Evolutionary conservation across 23 tunicate genomes (phyloP).

Genomic region (Ciona savignyi): DNA sequence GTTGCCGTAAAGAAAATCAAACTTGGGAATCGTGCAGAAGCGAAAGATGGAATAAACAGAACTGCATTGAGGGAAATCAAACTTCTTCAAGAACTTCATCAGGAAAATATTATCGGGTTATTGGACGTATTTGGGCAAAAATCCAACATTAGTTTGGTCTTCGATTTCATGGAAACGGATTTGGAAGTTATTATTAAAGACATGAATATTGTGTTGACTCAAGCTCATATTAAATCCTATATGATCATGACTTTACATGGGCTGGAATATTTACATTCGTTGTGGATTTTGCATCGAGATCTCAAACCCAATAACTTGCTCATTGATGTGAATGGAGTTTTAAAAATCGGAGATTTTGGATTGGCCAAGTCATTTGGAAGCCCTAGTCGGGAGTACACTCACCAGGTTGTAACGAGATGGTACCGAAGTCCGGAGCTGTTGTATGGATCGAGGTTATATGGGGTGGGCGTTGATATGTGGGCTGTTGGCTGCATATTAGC

Average conservation of each 20-base stretch:
- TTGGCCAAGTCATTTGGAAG: slow-evolving; percentile 86
- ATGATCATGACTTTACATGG: slow-evolving; percentile 76
- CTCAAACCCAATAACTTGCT: slow-evolving; percentile 80
- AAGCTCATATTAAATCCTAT: slow-evolving; percentile 61
- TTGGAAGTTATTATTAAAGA: slow-evolving; percentile 78
- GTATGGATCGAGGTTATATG: slow-evolving; percentile 79
- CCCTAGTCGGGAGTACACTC: slow-evolving; percentile 82
- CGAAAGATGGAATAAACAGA: slow-evolving; percentile 88
- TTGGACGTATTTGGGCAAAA: slow-evolving; percentile 94
- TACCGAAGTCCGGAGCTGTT: slow-evolving; percentile 82
- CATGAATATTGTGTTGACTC: slow-evolving; percentile 61
- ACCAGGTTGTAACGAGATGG: slow-evolving; percentile 94
- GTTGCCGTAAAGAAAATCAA: slow-evolving; percentile 94
- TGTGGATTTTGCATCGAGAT: slow-evolving; percentile 84
- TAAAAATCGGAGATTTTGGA: slow-evolving; percentile 94
- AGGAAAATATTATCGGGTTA: slow-evolving; percentile 88
- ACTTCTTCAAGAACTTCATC: slow-evolving; percentile 81
- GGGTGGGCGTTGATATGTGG: slow-evolving; percentile 94
- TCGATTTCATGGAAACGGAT: slow-evolving; percentile 98
- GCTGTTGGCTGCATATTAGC: slow-evolving; percentile 95
- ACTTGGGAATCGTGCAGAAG: slow-evolving; percentile 83
- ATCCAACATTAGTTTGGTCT: slow-evolving; percentile 85
- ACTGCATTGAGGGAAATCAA: slow-evolving; percentile 92
- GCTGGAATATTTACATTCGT: slow-evolving; percentile 70
- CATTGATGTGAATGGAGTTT: slow-evolving; percentile 58